A percentile compares a stretch with the other conserved stretches of the same genome.
These are phyloP conservation scores for Anguilla marmorata DNA, from an alignment of 2,797 vertebrate species.

Conservation along the genomic window DNA sequence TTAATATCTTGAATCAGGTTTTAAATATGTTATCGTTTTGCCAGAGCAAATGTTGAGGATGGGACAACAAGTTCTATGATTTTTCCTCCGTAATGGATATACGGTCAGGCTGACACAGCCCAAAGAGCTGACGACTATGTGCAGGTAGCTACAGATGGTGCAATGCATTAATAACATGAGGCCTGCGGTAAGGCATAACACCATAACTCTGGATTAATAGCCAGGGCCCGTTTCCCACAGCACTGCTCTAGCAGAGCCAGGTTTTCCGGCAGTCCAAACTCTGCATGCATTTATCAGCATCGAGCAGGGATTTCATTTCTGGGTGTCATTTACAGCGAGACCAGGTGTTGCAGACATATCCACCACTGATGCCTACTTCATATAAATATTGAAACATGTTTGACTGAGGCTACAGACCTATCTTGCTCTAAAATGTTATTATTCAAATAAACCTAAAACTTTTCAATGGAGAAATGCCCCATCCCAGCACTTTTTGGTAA, in stretches of 20 bases:
- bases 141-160: slow-evolving; percentile 1
- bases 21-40: neutral
- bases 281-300: neutral
- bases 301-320: neutral
- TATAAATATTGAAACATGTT: neutral
- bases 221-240: neutral
- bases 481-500: too few relatives aligned
- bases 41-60: neutral
- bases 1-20: neutral
- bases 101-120: neutral
- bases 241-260: neutral
- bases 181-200: neutral
- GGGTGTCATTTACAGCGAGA: neutral
- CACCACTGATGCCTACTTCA: neutral
- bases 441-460: neutral
- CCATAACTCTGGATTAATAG: neutral
- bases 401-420: neutral
- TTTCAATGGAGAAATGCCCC: neutral
- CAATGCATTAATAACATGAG: neutral
- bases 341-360: neutral
- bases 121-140: neutral
- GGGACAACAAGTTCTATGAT: neutral
- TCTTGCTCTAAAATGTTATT: slow-evolving; percentile 23
- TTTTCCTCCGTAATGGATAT: neutral
- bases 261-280: neutral